Evolutionary conservation across 2,113 vertebrate species (phyloP).

Genomic region (Tachuris rubrigastra): DNA sequence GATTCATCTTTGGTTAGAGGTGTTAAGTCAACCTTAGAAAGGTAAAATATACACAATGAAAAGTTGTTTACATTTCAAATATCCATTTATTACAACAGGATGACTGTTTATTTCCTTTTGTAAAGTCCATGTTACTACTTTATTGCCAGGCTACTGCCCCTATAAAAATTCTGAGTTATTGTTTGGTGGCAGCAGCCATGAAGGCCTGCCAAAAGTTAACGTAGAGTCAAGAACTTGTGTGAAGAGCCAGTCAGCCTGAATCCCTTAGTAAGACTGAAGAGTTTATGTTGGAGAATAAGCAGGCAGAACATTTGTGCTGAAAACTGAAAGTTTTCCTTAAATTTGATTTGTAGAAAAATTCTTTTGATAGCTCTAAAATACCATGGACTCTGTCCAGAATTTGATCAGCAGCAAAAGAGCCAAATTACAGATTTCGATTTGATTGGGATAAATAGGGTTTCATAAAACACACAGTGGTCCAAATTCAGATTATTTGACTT

Average conservation of each 20-base stretch:
- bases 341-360: neutral
- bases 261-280: neutral
- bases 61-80: neutral
- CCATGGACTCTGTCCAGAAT: neutral
- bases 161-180: neutral
- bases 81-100: neutral
- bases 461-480: neutral
- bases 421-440: neutral
- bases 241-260: neutral
- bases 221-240: neutral
- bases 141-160: neutral
- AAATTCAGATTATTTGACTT: neutral
- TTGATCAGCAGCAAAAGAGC: neutral
- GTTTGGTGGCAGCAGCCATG: neutral
- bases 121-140: neutral
- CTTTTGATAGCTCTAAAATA: neutral
- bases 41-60: neutral
- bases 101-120: neutral
- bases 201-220: constrained; percentile 3
- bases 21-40: neutral
- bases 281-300: neutral
- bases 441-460: neutral
- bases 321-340: neutral
- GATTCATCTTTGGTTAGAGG: neutral
- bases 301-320: neutral